Percentiles rank a stretch among this genome's conserved stretches.
These are phyloP conservation scores for Balearica regulorum DNA, from an alignment of 2,797 vertebrate genomes.

Conservation along the genomic window DNA sequence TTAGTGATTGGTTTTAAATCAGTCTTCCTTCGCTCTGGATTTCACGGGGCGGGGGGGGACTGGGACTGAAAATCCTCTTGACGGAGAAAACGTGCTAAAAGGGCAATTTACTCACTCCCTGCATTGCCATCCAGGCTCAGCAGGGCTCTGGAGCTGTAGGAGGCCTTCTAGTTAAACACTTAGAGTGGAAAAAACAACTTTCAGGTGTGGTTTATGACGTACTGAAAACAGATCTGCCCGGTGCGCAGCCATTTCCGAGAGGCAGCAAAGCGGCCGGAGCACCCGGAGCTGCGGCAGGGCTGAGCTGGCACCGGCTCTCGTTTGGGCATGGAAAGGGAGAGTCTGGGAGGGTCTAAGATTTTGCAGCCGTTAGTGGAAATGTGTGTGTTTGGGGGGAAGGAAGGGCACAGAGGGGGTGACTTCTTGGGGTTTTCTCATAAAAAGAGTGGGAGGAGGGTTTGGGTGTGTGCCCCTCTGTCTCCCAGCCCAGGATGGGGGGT, in stretches of 20 bases:
- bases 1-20: slow-evolving; percentile 69
- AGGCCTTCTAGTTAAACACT: slow-evolving; percentile 65
- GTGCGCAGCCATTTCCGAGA: background rate
- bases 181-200: slow-evolving; percentile 54
- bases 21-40: slow-evolving; percentile 40
- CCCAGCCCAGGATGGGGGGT: background rate
- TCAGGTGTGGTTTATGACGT: slow-evolving; percentile 10
- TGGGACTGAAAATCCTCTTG: slow-evolving; percentile 42
- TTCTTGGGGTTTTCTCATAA: background rate
- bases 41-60: background rate
- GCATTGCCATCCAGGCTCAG: slow-evolving; percentile 56
- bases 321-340: background rate
- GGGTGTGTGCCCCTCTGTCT: background rate
- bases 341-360: background rate
- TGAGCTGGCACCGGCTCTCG: background rate
- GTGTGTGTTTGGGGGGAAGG: too few relatives aligned
- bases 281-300: background rate
- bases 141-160: slow-evolving; percentile 48
- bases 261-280: background rate
- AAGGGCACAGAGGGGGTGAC: background rate
- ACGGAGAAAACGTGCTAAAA: slow-evolving; percentile 58
- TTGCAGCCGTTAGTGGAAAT: background rate
- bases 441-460: background rate
- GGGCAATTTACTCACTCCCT: slow-evolving; percentile 69
- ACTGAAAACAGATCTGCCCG: background rate